Evolutionary conservation across 2,113 vertebrate genomes (phyloP), one percentile per base, ranked within the genome.

Genomic region (Azemiops feae): DNA sequence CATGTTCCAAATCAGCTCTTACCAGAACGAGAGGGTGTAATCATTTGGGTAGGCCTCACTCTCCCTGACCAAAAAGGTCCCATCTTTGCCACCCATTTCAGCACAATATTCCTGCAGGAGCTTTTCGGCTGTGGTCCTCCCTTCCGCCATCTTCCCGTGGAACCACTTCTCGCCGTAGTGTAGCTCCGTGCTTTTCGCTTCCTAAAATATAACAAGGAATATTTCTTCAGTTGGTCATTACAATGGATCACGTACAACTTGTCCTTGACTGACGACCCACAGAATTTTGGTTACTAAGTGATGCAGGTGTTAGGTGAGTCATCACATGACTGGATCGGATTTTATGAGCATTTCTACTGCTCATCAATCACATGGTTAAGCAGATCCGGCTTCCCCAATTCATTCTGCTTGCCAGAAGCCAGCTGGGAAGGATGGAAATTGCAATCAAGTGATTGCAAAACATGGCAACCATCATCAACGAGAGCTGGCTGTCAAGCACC

Each of bases 11-110:
- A 87, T 8, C 16, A n/a, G 22, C 27, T 11, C 25, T 87, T 98
- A 99, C 99, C 99, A 99, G 98, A 99, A 99, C 0, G 99, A 99
- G 85, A 99, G 97, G 10, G 99, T 99, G 97, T 96, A 99, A 96
- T 98, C 98, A 0, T 97, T 97, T 89, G 97, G 96, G 57, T 94
- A 98, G 34, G 97, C 98, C 94, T 99, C 98, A 7, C 99, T 99
- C 95, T 98, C 98, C 89, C 99, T 97, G 94, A 99, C 99, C 94
- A 99, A 88, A 96, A 99, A 99, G 0, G 98, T 99, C 6, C 99
- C 99, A 0, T 99, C 99, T 87, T 96, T 97, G 91, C 98, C 98
- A 5, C 98, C 98, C 0, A 97, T 98, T 97, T 99, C 99, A 0
- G 97, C 96, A 11, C 99, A 99, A 96, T 98, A 99, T 6, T 99